Base-by-base conservation (phyloP, 2,113 vertebrate species). In the Austrofundulus limnaeus region DNA sequence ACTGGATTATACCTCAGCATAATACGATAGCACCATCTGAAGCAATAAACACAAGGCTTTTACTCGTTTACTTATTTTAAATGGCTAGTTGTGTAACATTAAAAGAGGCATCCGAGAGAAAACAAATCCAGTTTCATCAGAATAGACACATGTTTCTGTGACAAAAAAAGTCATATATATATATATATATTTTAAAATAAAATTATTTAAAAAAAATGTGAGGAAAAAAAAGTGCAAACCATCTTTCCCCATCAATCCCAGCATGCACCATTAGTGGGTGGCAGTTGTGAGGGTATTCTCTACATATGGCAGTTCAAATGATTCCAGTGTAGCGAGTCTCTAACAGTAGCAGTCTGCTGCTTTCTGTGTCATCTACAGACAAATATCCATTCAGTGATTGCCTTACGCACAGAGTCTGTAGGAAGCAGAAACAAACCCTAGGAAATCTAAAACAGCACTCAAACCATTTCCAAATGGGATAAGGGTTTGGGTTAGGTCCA, bases 331-430 rank as follows among this genome's bases (percentile, higher is more conserved):
- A 76, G 64, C 21, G 37, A 60, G 60, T 80, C 69, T 55, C 64
- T 34, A 59, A 78, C 66, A 72, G 65, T 70, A 76, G 60, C 37
- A n/a, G 61, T 81, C 66, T 72, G 74, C 81, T 79, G 68, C 70
- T 72, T 81, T 72, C 75, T 38, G 54, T 83, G 56, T 83, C 76
- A 69, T 75, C 72, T 66, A 70, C 80, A 78, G 75, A 88, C 70
- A 49, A 67, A 80, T 65, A 47, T 78, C 82, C 58, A 62, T 72
- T 89, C 78, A 87, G 79, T 91, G 91, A 92, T 92, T 92, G 90
- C 84, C 78, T 88, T 83, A 88, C 88, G 86, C 91, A 79, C 75
- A 81, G 54, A 83, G 74, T 85, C 83, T 81, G 80, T 77, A 85
- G 85, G 73, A 89, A 78, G 81, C 74, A 80, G 66, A 49, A 62